Evolutionary conservation across 2,797 vertebrate genomes (phyloP).

Genomic region (Gallirallus australis): DNA sequence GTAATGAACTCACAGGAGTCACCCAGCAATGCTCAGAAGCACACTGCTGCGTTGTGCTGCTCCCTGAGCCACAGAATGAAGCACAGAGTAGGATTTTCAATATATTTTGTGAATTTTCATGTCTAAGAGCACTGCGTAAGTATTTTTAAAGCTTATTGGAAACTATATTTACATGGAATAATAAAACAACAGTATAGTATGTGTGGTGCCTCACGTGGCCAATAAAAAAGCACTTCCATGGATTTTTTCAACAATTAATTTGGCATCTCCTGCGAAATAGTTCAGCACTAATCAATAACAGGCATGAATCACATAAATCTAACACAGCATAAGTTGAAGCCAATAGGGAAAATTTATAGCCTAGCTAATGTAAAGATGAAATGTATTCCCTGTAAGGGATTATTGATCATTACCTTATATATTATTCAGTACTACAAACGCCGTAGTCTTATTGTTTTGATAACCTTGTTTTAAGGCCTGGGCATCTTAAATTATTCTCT

Average conservation of each 20-base stretch:
- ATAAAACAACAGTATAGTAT: conserved; percentile 37
- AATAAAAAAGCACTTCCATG: conserved; percentile 76
- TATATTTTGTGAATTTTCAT: background rate
- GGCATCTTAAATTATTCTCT: conserved; percentile 31
- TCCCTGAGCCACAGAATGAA: conserved; percentile 23
- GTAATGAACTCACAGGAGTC: background rate
- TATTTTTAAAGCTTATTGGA: conserved; percentile 50
- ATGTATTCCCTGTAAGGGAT: conserved; percentile 45
- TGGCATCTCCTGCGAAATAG: conserved; percentile 71
- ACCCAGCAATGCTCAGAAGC: background rate
- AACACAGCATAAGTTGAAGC: conserved; percentile 44
- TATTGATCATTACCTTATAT: conserved; percentile 59
- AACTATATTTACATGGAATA: conserved; percentile 45
- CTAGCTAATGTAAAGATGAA: conserved; percentile 48
- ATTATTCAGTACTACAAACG: conserved; percentile 62
- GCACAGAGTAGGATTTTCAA: background rate
- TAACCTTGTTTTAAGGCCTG: background rate
- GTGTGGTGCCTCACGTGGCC: conserved; percentile 56
- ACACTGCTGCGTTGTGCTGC: background rate
- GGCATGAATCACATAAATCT: conserved; percentile 59
- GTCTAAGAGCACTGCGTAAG: background rate
- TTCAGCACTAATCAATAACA: conserved; percentile 56
- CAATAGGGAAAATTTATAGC: conserved; percentile 48
- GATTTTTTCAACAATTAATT: conserved; percentile 79
- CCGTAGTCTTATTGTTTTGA: conserved; percentile 11